These are phyloP conservation scores for Ormia ochracea DNA, from an alignment of 2,888 invertebrate genomes.

Conservation along the genomic window DNA sequence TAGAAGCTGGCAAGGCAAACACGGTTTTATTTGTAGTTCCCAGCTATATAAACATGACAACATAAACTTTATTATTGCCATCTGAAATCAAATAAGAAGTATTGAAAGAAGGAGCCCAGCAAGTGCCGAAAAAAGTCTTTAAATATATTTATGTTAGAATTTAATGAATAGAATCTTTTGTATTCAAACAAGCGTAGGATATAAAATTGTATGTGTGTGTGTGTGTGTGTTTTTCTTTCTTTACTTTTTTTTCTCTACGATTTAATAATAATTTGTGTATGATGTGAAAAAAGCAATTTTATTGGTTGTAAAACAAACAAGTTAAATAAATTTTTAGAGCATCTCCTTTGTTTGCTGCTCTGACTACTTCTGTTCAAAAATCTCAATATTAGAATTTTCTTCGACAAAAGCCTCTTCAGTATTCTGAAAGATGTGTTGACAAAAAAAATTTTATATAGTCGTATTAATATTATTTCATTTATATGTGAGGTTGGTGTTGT, in stretches of 20 bases:
- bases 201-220: neutral
- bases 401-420: neutral
- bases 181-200: neutral
- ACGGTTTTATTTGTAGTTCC: slow-evolving; percentile 49
- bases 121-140: neutral
- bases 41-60: slow-evolving; percentile 1
- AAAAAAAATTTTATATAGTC: no score
- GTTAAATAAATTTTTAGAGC: slow-evolving; percentile 50
- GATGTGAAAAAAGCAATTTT: slow-evolving; percentile 75
- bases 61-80: neutral
- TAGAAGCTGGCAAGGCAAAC: neutral
- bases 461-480: slow-evolving; percentile 7
- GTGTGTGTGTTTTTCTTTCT: neutral
- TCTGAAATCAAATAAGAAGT: neutral
- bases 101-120: neutral
- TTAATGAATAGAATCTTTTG: slow-evolving; percentile 20
- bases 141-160: slow-evolving; percentile 27
- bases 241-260: no score
- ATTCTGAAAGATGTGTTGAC: slow-evolving; percentile 32
- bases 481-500: slow-evolving; percentile 5
- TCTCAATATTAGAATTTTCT: slow-evolving; percentile 27
- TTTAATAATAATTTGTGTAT: slow-evolving; percentile 54
- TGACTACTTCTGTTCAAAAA: slow-evolving; percentile 65
- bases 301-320: slow-evolving; percentile 74
- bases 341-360: slow-evolving; percentile 25